A percentile compares a stretch with the other conserved stretches of the same genome.
Evolutionary conservation across 2,888 invertebrate genomes (phyloP).

Genomic region (Timema podura): DNA sequence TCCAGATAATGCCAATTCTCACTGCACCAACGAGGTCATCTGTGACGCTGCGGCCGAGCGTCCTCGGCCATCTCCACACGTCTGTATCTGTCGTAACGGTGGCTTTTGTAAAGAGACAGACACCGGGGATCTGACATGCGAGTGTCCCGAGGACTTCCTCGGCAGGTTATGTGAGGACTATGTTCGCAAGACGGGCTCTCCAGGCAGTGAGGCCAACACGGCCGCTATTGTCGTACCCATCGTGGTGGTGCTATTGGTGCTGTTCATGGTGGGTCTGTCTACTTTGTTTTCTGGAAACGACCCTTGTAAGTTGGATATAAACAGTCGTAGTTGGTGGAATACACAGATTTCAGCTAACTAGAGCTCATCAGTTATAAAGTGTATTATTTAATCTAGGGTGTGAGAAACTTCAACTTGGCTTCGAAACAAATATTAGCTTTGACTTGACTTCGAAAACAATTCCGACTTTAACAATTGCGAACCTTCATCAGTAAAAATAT

Average conservation of each 20-base stretch:
- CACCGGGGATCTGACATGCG: constrained; percentile 54
- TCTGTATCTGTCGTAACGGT: constrained; percentile 84
- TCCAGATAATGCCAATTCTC: too few relatives aligned
- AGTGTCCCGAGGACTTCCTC: constrained; percentile 65
- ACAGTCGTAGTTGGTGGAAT: too few relatives aligned
- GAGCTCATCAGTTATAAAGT: too few relatives aligned
- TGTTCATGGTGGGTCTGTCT: constrained; percentile 69
- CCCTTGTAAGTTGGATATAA: constrained; percentile 91
- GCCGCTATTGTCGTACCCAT: constrained; percentile 79
- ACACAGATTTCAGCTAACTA: too few relatives aligned
- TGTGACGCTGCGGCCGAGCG: constrained; percentile 83
- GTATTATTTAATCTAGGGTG: too few relatives aligned
- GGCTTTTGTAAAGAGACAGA: constrained; percentile 23
- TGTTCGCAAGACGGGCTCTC: neutral
- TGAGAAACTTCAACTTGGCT: too few relatives aligned
- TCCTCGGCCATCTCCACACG: constrained; percentile 66
- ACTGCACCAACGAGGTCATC: neutral
- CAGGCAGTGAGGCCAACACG: constrained; percentile 36
- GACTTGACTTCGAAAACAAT: too few relatives aligned
- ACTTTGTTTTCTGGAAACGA: constrained; percentile 75
- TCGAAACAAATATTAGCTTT: too few relatives aligned
- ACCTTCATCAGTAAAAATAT: too few relatives aligned
- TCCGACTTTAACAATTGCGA: too few relatives aligned
- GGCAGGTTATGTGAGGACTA: constrained; percentile 67
- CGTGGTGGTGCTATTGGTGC: constrained; percentile 69